Base-by-base conservation (phyloP, 2,113 vertebrate genomes). In the Edolisoma coerulescens region DNA sequence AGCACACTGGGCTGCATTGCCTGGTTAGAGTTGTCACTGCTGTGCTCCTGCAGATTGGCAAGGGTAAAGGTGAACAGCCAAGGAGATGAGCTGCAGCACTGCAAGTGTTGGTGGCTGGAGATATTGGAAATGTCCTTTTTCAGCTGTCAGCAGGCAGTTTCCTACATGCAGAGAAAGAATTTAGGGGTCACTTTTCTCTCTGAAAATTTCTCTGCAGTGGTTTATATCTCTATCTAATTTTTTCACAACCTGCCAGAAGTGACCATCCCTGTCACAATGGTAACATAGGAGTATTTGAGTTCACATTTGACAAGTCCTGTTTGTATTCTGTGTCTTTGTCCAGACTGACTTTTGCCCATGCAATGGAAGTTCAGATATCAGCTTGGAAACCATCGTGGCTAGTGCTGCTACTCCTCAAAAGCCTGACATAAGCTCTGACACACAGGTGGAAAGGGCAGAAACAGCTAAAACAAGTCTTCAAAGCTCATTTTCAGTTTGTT, bases 1-100 rank as follows among this genome's bases (percentile, higher is more conserved):
- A 19, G 21, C 23, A 13, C 27, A 33, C 4, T 45, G 37, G 44
- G 21, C 45, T 75, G 33, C 26, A 11, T 17, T 17, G 4, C 22
- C 27, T 5, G 9, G 18, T 23, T 10, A 27, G 50, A 28, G 7
- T 6, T 52, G 32, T 6, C 2, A 2, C 9, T 59, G 2, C 19
- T 3, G 4, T 52, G 54, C 11, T 23, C 8, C 60, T 32, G 44
- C 20, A 15, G 21, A 22, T 5, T n/a, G 28, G 13, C 0, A 4
- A n/a, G 33, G 8, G 5, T 32, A 11, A 53, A 70, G 41, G 32
- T 37, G 42, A 65, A 4, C 17, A 16, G 26, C 20, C 16, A 23
- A 54, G 68, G 6, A 60, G 24, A 10, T 35, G 59, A 42, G 22
- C 27, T 27, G 54, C 23, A 53, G 14, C 1, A 1, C 16, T 83